These are phyloP conservation scores for Andrena dorsata DNA, from an alignment of 2,888 invertebrate species.

Conservation along the genomic window DNA sequence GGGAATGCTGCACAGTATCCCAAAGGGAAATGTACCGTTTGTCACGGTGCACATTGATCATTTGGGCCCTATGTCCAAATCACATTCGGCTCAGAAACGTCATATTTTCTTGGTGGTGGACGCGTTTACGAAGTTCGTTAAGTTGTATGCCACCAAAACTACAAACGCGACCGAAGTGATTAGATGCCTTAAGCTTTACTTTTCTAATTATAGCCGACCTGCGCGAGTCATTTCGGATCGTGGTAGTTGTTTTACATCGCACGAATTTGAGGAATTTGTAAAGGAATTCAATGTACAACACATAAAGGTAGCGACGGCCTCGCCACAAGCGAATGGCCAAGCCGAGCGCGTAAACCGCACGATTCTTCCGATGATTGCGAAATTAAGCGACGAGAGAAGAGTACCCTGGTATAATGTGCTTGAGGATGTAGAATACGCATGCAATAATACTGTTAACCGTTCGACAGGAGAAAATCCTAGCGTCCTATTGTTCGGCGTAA, in stretches of 20 bases:
- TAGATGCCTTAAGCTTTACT: slow-evolving; percentile 59
- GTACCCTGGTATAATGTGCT: slow-evolving; percentile 58
- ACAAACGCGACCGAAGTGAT: slow-evolving; percentile 52
- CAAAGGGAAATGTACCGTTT: slow-evolving; percentile 11
- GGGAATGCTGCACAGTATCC: not conserved
- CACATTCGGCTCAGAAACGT: not conserved
- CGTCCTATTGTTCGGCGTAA: slow-evolving; percentile 72
- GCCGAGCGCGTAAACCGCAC: slow-evolving; percentile 66
- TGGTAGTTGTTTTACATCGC: slow-evolving; percentile 74
- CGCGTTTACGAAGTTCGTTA: slow-evolving; percentile 29
- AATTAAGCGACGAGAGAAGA: slow-evolving; percentile 17
- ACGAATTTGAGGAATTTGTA: slow-evolving; percentile 70
- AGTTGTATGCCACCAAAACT: slow-evolving; percentile 22
- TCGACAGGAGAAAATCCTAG: slow-evolving; percentile 73
- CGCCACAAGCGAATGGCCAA: slow-evolving; percentile 66
- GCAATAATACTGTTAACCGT: slow-evolving; percentile 58
- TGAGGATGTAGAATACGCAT: slow-evolving; percentile 57
- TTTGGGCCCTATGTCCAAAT: slow-evolving; percentile 2
- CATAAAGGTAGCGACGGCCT: slow-evolving; percentile 8
- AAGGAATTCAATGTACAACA: slow-evolving; percentile 15
- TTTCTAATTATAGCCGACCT: slow-evolving; percentile 65
- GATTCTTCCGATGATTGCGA: slow-evolving; percentile 36
- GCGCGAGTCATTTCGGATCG: slow-evolving; percentile 69
- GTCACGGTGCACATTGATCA: slow-evolving; percentile 24
- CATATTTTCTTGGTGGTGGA: slow-evolving; percentile 26